Evolutionary conservation across 2,888 invertebrate species (phyloP).

Genomic region (Pelosia muscerda): DNA sequence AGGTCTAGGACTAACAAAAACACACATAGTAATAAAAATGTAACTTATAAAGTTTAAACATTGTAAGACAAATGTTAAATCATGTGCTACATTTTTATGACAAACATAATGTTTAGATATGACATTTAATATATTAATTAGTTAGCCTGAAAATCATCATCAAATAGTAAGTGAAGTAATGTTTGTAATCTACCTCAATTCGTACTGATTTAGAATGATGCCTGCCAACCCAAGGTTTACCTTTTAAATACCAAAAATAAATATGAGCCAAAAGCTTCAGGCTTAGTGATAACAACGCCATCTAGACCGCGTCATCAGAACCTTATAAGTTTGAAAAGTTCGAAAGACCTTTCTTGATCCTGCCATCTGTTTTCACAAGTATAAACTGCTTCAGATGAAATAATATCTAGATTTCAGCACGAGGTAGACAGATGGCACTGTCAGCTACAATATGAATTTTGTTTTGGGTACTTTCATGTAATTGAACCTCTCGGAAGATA

Average conservation of each 20-base stretch:
- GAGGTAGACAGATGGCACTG: background rate
- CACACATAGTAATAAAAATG: too few relatives aligned
- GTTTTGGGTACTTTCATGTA: too few relatives aligned
- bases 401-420: background rate
- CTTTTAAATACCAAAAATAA: slow-evolving; percentile 78
- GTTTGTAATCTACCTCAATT: slow-evolving; percentile 40
- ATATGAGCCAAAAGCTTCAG: slow-evolving; percentile 61
- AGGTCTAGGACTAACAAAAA: too few relatives aligned
- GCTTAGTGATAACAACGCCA: slow-evolving; percentile 56
- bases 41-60: too few relatives aligned
- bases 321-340: background rate
- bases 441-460: background rate
- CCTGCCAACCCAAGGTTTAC: slow-evolving; percentile 61
- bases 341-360: background rate
- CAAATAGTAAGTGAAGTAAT: slow-evolving; percentile 25
- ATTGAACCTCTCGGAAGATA: too few relatives aligned
- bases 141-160: slow-evolving; percentile 26
- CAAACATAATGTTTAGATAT: too few relatives aligned
- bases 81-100: too few relatives aligned
- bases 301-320: slow-evolving; percentile 46
- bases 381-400: background rate
- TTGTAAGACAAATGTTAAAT: too few relatives aligned
- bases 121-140: too few relatives aligned
- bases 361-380: slow-evolving; percentile 1
- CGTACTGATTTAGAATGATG: slow-evolving; percentile 55